A percentile compares a stretch with the other conserved stretches of the same genome.
phyloP scores from a whole-genome alignment of 2,113 vertebrate genomes.

The Passer montanus region DNA sequence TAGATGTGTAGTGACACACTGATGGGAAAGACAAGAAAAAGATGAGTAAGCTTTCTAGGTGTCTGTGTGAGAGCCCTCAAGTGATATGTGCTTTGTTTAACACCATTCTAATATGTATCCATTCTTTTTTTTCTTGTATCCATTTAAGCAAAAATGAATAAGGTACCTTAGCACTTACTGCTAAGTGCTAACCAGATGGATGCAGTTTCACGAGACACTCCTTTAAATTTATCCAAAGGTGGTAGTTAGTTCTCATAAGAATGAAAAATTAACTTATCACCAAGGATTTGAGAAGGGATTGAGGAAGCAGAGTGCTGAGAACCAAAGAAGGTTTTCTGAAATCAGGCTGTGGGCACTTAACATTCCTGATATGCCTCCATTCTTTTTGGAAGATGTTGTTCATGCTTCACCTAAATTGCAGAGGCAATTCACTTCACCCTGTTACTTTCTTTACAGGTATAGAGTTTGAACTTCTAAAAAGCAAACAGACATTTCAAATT shows the following conservation, averaged over 20 bases:
- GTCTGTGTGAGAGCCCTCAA: neutral
- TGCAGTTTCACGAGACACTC: neutral
- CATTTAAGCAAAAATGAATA: neutral
- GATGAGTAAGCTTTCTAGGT: neutral
- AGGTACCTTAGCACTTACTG: neutral
- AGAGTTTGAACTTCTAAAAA: neutral
- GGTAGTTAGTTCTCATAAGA: neutral
- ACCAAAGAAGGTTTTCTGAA: neutral
- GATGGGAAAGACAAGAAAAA: neutral
- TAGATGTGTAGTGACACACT: neutral
- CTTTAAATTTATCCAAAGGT: neutral
- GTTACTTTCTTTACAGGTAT: neutral
- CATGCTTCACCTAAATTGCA: neutral
- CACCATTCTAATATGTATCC: neutral
- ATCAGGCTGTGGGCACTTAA: neutral
- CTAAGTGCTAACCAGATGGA: neutral
- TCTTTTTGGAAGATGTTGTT: neutral
- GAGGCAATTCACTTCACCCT: neutral
- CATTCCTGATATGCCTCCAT: neutral
- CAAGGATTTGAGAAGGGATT: neutral
- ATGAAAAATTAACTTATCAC: neutral
- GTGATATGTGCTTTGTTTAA: neutral
- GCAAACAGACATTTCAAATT: neutral
- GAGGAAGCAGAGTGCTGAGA: neutral
- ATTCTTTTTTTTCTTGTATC: neutral